Base-by-base conservation (phyloP, 2,888 invertebrate species). In the Dilophus febrilis region DNA sequence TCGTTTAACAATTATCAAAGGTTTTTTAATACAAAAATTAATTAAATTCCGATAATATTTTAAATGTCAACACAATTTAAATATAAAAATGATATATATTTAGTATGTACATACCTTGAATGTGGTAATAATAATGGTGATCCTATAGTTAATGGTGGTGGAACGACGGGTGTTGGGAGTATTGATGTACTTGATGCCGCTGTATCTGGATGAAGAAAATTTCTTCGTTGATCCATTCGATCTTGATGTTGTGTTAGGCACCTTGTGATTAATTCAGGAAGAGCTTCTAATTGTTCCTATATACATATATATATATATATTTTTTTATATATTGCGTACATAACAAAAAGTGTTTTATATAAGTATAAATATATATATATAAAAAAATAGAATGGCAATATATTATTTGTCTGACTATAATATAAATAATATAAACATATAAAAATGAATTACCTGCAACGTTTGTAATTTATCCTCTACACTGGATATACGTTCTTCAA, bases 401-500 rank as follows among this genome's bases (percentile, higher is more conserved):
- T 22, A 22, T 22, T 22, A 22, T 22, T 22, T 22, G 22, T 22
- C 8, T 22, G 22, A 22, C n/a, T n/a, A n/a, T n/a, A n/a, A n/a
- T n/a, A n/a, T n/a, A n/a, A n/a, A n/a, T n/a, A n/a, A n/a, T n/a
- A n/a, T n/a, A n/a, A n/a, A n/a, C 8, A 22, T 22, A 22, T 22
- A 22, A 6, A 22, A 6, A 8, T 13, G 11, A 12, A 59, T 60
- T 58, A 80, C 72, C 67, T 91, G 90, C 55, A 94, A 66, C 46
- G 79, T 68, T 48, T 75, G 75, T 53, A 95, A 66, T 65, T 90
- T 90, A 57, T 91, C 90, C 68, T 97, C 95, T 61, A 98, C 75
- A 54, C 83, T 80, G 49, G 82, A 79, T 54, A 97, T 72, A 55
- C 94, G 77, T 64, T 92, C 90, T 64, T 97, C 95, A 50, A 97